Evolutionary conservation across 2,113 vertebrate genomes (phyloP).

Genomic region (Aegypius monachus): DNA sequence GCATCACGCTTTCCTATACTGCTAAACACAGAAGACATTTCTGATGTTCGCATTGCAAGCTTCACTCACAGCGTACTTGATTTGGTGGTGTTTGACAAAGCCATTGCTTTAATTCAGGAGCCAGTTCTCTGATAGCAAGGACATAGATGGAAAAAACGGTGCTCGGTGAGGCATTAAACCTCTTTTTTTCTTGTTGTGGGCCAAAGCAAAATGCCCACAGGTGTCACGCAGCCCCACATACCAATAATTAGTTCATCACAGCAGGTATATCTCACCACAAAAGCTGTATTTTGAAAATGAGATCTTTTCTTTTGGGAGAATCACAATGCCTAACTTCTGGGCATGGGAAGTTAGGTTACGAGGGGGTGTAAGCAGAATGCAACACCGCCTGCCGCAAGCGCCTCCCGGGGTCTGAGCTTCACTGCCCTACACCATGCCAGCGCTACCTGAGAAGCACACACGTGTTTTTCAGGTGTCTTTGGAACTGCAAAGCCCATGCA

Average conservation of each 20-base stretch:
- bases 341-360: not conserved
- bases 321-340: not conserved
- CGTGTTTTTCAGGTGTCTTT: conserved; percentile 9
- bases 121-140: not conserved
- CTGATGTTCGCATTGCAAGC: not conserved
- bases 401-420: not conserved
- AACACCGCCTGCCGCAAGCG: not conserved
- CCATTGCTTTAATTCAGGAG: conserved; percentile 7
- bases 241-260: conserved; percentile 26
- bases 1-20: not conserved
- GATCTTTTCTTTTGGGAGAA: not conserved
- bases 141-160: not conserved
- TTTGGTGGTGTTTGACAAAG: conserved; percentile 6
- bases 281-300: not conserved
- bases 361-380: not conserved
- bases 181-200: not conserved
- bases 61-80: not conserved
- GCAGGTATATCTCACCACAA: not conserved
- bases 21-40: not conserved
- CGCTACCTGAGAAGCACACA: not conserved
- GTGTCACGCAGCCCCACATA: not conserved
- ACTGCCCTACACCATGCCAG: not conserved
- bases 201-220: not conserved
- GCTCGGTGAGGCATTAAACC: not conserved
- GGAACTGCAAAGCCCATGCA: not conserved